Conservation (phyloP, 2,113 vertebrate species). For the Melanocharis versteri region DNA sequence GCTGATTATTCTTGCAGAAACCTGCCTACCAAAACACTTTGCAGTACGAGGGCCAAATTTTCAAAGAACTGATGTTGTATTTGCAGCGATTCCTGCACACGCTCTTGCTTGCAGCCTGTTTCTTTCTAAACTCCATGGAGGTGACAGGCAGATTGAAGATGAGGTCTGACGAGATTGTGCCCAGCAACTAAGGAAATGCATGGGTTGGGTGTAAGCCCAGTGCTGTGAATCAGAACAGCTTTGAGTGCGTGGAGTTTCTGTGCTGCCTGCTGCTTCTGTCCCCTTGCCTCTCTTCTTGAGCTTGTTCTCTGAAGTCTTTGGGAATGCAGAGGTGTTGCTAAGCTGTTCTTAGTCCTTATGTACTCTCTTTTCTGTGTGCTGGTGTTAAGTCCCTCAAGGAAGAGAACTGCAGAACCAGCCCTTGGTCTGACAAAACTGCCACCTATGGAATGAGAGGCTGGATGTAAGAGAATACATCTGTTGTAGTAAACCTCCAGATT, state of each 20-base stretch:
- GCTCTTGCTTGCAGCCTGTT: neutral
- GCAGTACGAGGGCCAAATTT: neutral
- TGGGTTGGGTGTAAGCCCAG: neutral
- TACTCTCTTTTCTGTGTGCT: neutral
- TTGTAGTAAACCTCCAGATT: neutral
- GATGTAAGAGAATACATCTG: neutral
- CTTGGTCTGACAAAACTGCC: neutral
- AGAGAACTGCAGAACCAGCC: neutral
- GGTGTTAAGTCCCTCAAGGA: neutral
- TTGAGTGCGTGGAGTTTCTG: neutral
- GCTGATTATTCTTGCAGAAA: constrained; percentile 37
- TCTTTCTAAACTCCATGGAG: neutral
- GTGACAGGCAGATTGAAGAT: neutral
- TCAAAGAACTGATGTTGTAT: constrained; percentile 21
- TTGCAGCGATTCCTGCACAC: neutral
- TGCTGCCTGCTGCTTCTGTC: neutral
- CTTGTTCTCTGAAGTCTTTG: neutral
- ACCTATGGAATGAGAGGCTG: neutral
- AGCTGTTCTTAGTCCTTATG: neutral
- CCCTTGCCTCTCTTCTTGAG: neutral
- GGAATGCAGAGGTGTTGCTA: neutral
- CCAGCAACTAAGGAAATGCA: neutral
- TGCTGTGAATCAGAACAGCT: neutral
- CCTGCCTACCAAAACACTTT: constrained; percentile 6
- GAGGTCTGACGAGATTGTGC: neutral